Percentiles rank a stretch among this genome's conserved stretches.
These are phyloP conservation scores for Lepus europaeus DNA, from an alignment of 2,113 vertebrate species.

Conservation along the genomic window DNA sequence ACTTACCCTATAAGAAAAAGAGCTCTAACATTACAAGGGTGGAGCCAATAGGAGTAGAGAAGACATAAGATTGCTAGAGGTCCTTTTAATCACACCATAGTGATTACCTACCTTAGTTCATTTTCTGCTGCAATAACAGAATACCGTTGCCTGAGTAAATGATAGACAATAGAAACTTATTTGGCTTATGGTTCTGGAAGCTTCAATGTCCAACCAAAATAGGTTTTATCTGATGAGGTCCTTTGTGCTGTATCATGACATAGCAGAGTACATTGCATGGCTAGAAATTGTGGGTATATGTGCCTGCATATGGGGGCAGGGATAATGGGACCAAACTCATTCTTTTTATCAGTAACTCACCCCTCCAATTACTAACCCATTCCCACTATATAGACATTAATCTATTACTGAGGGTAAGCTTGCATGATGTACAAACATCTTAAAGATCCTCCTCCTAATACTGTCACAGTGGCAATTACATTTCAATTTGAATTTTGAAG, in stretches of 20 bases:
- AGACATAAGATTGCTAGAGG: not conserved
- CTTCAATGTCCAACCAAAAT: not conserved
- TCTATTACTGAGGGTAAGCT: not conserved
- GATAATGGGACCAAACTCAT: not conserved
- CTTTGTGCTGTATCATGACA: not conserved
- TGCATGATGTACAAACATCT: not conserved
- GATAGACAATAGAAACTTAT: not conserved
- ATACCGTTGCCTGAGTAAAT: not conserved
- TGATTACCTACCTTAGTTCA: not conserved
- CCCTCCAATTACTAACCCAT: not conserved
- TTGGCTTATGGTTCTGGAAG: not conserved
- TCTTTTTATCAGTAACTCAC: not conserved
- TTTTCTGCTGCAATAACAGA: not conserved
- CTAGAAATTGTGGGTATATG: not conserved
- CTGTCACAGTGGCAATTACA: not conserved
- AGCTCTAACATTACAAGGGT: constrained; percentile 26
- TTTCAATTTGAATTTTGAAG: not conserved
- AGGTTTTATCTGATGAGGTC: not conserved
- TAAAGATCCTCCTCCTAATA: not conserved
- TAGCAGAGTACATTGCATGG: not conserved
- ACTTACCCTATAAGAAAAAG: constrained; percentile 7
- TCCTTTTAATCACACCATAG: not conserved
- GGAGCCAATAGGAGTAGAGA: not conserved
- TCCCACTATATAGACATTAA: not conserved
- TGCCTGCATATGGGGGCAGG: too few species aligned